A percentile compares a stretch with the other conserved stretches of the same genome.
Conservation (phyloP, 2,797 vertebrate genomes). For the Poeciliopsis presidionis region DNA sequence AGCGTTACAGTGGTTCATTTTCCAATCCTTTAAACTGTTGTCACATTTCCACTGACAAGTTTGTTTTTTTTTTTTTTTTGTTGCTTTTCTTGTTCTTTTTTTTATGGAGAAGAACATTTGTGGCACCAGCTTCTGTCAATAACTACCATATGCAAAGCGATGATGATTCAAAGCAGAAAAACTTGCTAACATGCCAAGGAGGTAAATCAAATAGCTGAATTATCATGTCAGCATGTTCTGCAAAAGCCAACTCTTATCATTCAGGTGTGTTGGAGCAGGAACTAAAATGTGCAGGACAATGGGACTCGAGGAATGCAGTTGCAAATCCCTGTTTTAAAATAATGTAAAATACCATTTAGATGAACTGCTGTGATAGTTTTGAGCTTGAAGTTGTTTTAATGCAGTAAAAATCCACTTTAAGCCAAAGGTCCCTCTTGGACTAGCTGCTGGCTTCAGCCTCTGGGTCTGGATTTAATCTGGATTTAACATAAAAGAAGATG, state of each 20-base stretch:
- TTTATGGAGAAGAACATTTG: neutral
- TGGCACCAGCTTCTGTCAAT: neutral
- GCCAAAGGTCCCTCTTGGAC: neutral
- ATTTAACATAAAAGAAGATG: neutral
- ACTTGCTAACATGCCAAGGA: too few relatives aligned
- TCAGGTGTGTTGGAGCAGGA: too few relatives aligned
- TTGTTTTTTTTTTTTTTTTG: too few relatives aligned
- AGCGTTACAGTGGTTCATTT: neutral
- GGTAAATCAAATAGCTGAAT: too few relatives aligned
- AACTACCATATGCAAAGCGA: neutral
- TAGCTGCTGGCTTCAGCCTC: neutral
- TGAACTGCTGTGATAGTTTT: neutral
- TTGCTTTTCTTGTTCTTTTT: neutral
- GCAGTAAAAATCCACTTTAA: neutral
- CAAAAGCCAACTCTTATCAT: too few relatives aligned
- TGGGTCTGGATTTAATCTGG: neutral
- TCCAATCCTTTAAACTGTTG: neutral
- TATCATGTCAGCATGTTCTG: too few relatives aligned
- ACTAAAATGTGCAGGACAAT: too few relatives aligned
- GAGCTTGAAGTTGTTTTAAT: neutral
- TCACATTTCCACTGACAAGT: neutral
- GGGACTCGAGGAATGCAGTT: too few relatives aligned
- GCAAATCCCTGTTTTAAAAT: neutral
- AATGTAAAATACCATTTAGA: neutral
- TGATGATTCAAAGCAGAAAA: neutral